Conservation (phyloP, 2,113 vertebrate species). For the Pluvianellus socialis region DNA sequence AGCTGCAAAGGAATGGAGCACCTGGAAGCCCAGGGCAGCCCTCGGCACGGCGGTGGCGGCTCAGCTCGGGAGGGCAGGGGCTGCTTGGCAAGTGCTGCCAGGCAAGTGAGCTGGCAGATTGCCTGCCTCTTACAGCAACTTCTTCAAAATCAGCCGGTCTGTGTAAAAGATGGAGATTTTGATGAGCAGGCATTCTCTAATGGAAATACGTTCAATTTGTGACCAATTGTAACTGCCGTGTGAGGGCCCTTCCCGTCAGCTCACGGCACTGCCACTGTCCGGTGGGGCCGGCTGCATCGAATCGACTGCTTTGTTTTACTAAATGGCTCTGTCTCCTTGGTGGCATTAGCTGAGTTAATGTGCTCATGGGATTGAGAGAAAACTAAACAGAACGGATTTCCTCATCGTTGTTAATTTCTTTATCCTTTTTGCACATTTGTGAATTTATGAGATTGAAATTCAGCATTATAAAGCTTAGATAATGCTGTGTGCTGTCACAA, state of each 20-base stretch:
- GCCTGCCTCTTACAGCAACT: not conserved
- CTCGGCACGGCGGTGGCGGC: not conserved
- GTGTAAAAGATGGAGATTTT: not conserved
- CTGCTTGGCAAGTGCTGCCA: not conserved
- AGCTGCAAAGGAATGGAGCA: not conserved
- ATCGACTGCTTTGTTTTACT: not conserved
- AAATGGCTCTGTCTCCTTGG: conserved; percentile 45
- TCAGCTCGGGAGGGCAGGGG: not conserved
- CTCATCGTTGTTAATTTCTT: conserved; percentile 17
- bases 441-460: conserved; percentile 29
- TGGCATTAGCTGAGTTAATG: conserved; percentile 34
- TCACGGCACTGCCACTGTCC: not conserved
- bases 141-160: not conserved
- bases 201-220: not conserved
- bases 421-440: conserved; percentile 34
- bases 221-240: not conserved
- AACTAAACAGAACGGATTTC: conserved; percentile 21
- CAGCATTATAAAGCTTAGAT: not conserved
- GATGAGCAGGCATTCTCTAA: not conserved
- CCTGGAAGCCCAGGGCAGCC: not conserved
- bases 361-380: conserved; percentile 18
- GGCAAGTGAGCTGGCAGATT: not conserved
- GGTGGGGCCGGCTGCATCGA: not conserved
- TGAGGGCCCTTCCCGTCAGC: not conserved
- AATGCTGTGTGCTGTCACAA: not conserved